Conservation (phyloP, 2,113 vertebrate species). For the Pterocles burchelli region DNA sequence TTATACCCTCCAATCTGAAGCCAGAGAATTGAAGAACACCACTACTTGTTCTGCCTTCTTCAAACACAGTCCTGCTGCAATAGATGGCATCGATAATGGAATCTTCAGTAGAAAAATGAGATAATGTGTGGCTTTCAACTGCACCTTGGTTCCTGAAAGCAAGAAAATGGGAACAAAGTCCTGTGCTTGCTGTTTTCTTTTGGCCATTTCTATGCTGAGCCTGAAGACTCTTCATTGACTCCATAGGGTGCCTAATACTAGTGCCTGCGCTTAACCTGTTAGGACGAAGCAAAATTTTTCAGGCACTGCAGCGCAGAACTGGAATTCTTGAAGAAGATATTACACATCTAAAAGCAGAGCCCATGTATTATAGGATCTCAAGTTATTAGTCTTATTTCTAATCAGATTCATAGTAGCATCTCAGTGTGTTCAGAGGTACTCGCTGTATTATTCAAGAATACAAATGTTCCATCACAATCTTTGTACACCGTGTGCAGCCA, state of each 20-base stretch:
- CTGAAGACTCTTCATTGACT: not conserved
- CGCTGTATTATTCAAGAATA: not conserved
- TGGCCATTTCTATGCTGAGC: not conserved
- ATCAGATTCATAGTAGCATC: not conserved
- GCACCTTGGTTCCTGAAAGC: not conserved
- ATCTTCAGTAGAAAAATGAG: not conserved
- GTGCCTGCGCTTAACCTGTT: not conserved
- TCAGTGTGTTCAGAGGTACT: not conserved
- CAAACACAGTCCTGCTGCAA: not conserved
- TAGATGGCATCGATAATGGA: not conserved
- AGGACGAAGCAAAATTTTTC: not conserved
- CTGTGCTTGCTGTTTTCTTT: not conserved
- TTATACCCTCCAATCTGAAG: not conserved
- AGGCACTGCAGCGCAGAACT: not conserved
- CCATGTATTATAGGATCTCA: not conserved
- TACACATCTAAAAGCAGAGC: not conserved
- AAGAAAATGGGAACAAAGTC: not conserved
- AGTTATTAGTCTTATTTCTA: not conserved
- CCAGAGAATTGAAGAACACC: not conserved
- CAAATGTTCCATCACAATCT: not conserved
- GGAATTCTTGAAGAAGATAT: not conserved
- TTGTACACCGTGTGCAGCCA: rapidly evolving
- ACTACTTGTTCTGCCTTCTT: not conserved
- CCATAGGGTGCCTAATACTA: not conserved
- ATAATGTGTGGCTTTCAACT: not conserved